phyloP scores from a whole-genome alignment of 2,888 invertebrate species.

The Platycheirus albimanus region DNA sequence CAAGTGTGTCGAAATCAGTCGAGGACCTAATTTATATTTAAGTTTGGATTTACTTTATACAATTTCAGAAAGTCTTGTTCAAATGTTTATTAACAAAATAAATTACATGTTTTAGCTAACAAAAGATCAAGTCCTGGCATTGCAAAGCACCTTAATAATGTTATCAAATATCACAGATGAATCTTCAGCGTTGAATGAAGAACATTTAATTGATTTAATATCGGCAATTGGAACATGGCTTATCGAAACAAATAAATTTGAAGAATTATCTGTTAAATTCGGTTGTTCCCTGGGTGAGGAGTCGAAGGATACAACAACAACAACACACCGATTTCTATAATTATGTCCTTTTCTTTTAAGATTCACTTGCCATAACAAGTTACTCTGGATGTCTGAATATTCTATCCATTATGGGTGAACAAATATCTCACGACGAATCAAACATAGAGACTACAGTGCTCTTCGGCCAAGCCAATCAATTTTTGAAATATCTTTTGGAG shows the following conservation, averaged over 20 bases:
- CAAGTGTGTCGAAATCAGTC: too few species aligned
- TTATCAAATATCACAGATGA: constrained; percentile 21
- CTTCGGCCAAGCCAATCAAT: constrained; percentile 1
- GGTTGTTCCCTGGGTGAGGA: constrained; percentile 34
- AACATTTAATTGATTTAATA: constrained; percentile 34
- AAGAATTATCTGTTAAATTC: constrained; percentile 30
- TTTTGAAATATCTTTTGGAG: constrained; percentile 32
- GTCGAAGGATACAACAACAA: too few species aligned
- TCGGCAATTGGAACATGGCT: constrained; percentile 7
- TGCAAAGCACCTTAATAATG: constrained; percentile 34
- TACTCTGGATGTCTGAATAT: constrained; percentile 51
- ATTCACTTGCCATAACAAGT: constrained; percentile 34
- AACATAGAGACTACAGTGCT: constrained; percentile 14
- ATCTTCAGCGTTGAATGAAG: constrained; percentile 15
- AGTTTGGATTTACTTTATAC: too few species aligned
- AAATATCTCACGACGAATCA: constrained; percentile 5
- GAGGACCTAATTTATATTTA: too few species aligned
- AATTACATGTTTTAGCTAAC: constrained; percentile 29
- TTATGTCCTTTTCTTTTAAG: background rate
- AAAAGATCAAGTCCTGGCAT: background rate
- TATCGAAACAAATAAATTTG: constrained; percentile 32
- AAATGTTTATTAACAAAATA: too few species aligned
- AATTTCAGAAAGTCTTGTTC: too few species aligned
- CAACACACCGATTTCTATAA: background rate
- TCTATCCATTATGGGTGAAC: constrained; percentile 18